Evolutionary conservation across 2,797 vertebrate genomes (phyloP).

Genomic region (Babyrousa celebensis): DNA sequence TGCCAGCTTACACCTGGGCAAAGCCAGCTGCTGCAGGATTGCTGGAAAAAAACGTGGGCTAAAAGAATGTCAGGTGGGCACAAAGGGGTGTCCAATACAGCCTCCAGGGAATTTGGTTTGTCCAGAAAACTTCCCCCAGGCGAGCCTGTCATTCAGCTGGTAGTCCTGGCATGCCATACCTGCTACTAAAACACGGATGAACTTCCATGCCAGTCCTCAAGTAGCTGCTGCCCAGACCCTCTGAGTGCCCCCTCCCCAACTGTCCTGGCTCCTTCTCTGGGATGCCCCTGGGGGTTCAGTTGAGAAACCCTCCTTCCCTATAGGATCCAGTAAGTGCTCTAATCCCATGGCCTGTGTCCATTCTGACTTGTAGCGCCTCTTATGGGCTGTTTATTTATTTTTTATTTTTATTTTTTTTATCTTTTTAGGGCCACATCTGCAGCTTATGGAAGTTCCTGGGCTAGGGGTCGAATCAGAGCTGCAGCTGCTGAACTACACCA

Average conservation of each 20-base stretch:
- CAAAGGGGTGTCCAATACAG: too few species aligned
- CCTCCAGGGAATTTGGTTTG: background rate
- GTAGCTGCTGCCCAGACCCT: fast-evolving
- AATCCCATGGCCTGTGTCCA: fast-evolving
- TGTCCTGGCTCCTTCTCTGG: background rate
- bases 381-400: too few species aligned
- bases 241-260: fast-evolving
- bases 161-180: fast-evolving
- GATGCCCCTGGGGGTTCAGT: background rate
- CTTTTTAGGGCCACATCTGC: too few species aligned
- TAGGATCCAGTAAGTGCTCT: background rate
- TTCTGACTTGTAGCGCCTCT: background rate
- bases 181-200: background rate
- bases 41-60: background rate
- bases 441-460: too few species aligned
- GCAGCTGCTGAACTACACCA: too few species aligned
- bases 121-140: background rate
- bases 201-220: too few species aligned
- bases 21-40: background rate
- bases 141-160: background rate
- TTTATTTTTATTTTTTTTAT: background rate
- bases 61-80: fast-evolving
- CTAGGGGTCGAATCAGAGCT: too few species aligned
- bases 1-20: background rate
- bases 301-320: background rate